These are phyloP conservation scores for Lycocorax pyrrhopterus DNA, from an alignment of 2,113 vertebrate genomes.

Conservation along the genomic window DNA sequence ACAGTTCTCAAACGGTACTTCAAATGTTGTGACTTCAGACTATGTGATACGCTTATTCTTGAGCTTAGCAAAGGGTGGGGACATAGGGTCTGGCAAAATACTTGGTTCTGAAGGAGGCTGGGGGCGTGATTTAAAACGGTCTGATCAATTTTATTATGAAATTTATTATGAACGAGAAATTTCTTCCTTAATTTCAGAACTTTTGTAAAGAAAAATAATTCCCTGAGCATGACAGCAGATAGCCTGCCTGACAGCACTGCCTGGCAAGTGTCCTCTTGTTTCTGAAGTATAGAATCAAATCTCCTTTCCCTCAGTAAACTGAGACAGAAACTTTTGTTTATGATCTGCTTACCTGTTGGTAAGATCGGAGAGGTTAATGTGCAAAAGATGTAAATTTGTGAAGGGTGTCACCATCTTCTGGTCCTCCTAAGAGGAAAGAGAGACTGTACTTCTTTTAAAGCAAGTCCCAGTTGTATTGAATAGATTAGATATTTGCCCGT, in stretches of 20 bases:
- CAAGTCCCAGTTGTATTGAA: neutral
- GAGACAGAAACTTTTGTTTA: neutral
- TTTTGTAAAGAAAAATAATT: neutral
- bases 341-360: neutral
- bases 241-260: neutral
- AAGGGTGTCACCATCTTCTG: neutral
- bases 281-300: neutral
- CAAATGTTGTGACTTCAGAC: neutral
- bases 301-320: neutral
- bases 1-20: neutral
- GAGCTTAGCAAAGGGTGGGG: neutral
- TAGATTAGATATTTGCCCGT: neutral
- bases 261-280: neutral
- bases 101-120: neutral
- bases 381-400: neutral
- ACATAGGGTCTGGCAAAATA: neutral
- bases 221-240: neutral
- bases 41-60: neutral
- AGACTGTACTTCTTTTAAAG: neutral
- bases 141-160: neutral
- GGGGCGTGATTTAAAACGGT: neutral
- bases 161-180: neutral
- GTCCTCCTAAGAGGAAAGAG: neutral
- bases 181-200: neutral
- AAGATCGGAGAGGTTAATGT: neutral